phyloP scores from a whole-genome alignment of 2,113 vertebrate species.

The Rhinoderma darwinii region DNA sequence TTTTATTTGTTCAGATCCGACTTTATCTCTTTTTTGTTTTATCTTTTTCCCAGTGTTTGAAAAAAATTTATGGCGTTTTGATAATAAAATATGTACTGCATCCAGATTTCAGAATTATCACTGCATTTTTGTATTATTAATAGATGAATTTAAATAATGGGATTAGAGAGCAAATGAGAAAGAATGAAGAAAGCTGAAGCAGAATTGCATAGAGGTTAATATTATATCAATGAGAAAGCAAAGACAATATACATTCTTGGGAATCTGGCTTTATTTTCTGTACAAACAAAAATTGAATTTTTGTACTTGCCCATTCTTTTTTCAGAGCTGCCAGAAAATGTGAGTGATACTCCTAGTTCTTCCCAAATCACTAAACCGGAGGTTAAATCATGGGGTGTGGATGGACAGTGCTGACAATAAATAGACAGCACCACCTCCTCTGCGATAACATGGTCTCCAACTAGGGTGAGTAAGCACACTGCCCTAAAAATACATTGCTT shows the following conservation, averaged over 20 bases:
- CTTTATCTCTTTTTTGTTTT: not conserved
- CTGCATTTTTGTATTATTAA: not conserved
- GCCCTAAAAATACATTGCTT: not conserved
- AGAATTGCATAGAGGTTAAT: not conserved
- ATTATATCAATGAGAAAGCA: not conserved
- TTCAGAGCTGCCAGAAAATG: conserved; percentile 19
- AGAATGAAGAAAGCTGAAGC: not conserved
- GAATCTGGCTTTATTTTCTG: conserved; percentile 6
- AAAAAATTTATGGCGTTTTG: not conserved
- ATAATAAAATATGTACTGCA: not conserved
- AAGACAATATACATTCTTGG: not conserved
- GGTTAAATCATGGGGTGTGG: conserved; percentile 33
- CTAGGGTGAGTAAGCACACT: not conserved
- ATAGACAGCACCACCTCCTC: not conserved
- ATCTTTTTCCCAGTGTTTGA: not conserved
- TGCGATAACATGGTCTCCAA: not conserved
- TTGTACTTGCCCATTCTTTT: conserved; percentile 8
- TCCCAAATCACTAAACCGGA: conserved; percentile 12
- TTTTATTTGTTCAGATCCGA: not conserved
- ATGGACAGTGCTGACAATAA: conserved; percentile 22
- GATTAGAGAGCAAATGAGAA: not conserved
- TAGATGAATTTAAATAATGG: not conserved
- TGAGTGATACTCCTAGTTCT: not conserved
- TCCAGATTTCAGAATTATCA: not conserved
- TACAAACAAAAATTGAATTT: conserved; percentile 6